Conservation (phyloP, 2,797 vertebrate genomes). For the Fringilla coelebs region DNA sequence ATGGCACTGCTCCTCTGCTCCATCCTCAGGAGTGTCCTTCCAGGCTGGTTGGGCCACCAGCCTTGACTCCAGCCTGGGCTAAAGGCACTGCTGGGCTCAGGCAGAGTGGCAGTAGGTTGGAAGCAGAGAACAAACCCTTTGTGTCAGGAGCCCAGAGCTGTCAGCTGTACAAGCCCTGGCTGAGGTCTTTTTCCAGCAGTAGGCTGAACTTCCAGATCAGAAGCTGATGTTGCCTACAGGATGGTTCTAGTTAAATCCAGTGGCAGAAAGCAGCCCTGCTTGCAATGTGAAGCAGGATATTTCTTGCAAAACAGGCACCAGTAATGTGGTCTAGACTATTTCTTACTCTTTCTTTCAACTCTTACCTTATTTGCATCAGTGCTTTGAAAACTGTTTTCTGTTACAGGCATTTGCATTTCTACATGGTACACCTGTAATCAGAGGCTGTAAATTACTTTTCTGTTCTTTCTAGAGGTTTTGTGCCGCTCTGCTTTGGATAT, state of each 20-base stretch:
- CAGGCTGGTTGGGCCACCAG: fast-evolving
- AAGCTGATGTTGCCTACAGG: fast-evolving
- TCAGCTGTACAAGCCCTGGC: background rate
- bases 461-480: background rate
- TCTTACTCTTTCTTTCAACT: background rate
- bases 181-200: background rate
- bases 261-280: background rate
- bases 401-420: background rate
- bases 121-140: fast-evolving
- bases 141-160: background rate
- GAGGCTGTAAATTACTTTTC: background rate
- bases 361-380: background rate
- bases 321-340: background rate
- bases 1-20: fast-evolving
- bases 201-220: background rate
- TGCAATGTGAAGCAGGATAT: background rate
- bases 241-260: background rate
- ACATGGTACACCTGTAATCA: background rate
- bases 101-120: fast-evolving
- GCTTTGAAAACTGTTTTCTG: background rate
- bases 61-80: background rate
- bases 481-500: background rate
- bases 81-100: background rate
- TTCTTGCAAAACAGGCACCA: background rate
- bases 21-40: no score